These are phyloP conservation scores for Platyscapa corneri DNA, from an alignment of 1,140 invertebrate species.

Conservation along the genomic window DNA sequence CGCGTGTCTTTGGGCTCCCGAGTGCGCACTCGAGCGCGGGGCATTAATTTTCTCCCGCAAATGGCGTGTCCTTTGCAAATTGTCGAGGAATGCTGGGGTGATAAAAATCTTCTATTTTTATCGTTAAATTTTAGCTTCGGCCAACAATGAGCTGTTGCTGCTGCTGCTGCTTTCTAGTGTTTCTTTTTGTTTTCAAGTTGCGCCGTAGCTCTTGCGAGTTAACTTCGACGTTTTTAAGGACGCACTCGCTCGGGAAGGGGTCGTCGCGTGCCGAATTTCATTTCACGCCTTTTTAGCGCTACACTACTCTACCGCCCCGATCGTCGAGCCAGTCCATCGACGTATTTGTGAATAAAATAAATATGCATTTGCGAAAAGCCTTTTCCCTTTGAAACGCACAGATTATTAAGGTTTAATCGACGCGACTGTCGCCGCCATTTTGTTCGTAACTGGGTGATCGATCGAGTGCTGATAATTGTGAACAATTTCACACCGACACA, in stretches of 20 bases:
- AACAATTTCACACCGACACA: no score
- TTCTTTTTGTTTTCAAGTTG: background rate
- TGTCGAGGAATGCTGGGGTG: no score
- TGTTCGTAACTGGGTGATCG: no score
- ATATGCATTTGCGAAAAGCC: background rate
- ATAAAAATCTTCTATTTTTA: no score
- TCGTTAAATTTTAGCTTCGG: background rate
- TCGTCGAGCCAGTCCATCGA: background rate
- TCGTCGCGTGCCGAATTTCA: background rate
- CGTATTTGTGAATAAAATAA: background rate
- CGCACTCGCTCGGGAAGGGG: background rate
- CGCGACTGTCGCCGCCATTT: no score
- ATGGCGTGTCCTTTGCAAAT: no score
- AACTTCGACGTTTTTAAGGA: background rate
- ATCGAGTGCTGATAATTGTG: no score
- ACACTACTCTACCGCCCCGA: background rate
- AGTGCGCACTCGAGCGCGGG: no score
- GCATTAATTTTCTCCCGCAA: no score
- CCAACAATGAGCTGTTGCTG: background rate
- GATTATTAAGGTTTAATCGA: no score
- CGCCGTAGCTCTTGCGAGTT: background rate
- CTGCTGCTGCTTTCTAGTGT: no score
- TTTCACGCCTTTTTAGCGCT: background rate
- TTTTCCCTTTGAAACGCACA: background rate
- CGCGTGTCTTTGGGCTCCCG: no score